Base-by-base conservation (phyloP, 2,797 vertebrate genomes). In the Vultur gryphus region DNA sequence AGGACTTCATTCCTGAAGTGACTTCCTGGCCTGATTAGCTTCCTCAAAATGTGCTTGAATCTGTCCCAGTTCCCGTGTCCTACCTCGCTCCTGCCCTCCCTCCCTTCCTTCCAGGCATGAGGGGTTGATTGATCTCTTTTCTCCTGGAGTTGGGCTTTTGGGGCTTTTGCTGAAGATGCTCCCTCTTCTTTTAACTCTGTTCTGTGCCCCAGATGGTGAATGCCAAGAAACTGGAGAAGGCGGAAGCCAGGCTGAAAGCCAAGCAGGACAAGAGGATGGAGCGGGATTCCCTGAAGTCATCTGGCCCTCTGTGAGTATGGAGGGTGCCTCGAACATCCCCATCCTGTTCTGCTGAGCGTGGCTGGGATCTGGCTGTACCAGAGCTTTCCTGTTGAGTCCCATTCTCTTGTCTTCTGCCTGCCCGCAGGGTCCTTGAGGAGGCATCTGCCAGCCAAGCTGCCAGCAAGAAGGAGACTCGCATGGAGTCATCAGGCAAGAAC, bases 401-500 rank as follows among this genome's bases (percentile, higher is more conserved):
- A 13, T 95, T 54, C 46, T 57, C 72, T 95, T 95, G 43, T 48
- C 35, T 67, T 58, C 39, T 86, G 37, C 23, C 9, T 67, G 43
- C 29, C 20, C 0, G 0, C 97, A 99, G 99, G 46, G 99, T 99
- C 54, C 98, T 99, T 94, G 99, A 99, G 97, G 99, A 99, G 97
- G 99, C 99, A 0, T 99, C 99, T 3, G 99, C 99, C 94, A 99
- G 99, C 97, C 99, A 99, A 97, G 99, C 99, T 31, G 99, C 99
- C 98, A 99, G 98, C 97, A 99, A 99, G 97, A 99, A 99, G 96
- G 99, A 99, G 65, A 99, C 93, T 65, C 98, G 99, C 7, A 98
- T 99, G 33, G 99, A 99, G 94, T 98, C 98, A 19, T 99, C 99
- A 3, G 99, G 99, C 96, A 99, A 99, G 98, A 99, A 99, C 96